A percentile compares a stretch with the other conserved stretches of the same genome.
Conservation (phyloP, 1,140 invertebrate species). For the Radopholus similis region DNA sequence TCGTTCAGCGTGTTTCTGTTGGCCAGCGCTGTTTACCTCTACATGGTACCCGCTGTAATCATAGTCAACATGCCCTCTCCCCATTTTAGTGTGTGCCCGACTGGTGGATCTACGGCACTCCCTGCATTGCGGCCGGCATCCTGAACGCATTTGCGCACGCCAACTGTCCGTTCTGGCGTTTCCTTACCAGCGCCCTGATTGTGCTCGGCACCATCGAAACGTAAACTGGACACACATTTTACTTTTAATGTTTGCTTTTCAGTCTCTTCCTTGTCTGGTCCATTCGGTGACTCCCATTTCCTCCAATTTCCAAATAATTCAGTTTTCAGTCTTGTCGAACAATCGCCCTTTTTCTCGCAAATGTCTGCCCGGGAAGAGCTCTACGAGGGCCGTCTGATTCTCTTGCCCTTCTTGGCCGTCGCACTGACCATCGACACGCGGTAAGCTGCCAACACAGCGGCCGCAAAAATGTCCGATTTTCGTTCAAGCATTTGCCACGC, state of each 20-base stretch:
- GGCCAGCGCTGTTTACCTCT: too few relatives aligned
- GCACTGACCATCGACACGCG: slow-evolving; percentile 10
- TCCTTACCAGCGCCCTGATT: slow-evolving; percentile 13
- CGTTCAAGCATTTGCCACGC: not conserved
- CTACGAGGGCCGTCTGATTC: slow-evolving; percentile 12
- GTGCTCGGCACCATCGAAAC: slow-evolving; percentile 15
- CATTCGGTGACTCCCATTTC: not conserved
- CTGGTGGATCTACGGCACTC: slow-evolving; percentile 11
- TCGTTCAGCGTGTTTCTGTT: too few relatives aligned
- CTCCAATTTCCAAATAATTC: not conserved
- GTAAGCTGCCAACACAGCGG: not conserved
- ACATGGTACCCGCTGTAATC: too few relatives aligned
- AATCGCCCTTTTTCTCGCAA: not conserved
- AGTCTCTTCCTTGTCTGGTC: slow-evolving; percentile 17
- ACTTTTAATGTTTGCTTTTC: not conserved
- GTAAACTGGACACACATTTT: not conserved
- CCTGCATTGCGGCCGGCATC: slow-evolving; percentile 6
- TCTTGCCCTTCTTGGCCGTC: slow-evolving; percentile 9
- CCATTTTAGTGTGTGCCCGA: slow-evolving; percentile 5
- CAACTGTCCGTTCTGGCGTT: slow-evolving; percentile 11
- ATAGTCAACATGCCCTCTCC: too few relatives aligned
- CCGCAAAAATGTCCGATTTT: not conserved
- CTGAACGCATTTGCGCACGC: slow-evolving; percentile 1
- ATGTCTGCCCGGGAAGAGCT: slow-evolving; percentile 5
- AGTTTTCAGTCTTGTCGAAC: slow-evolving; percentile 6